Evolutionary conservation across 2,113 vertebrate species (phyloP).

Genomic region (Lasiurus borealis): DNA sequence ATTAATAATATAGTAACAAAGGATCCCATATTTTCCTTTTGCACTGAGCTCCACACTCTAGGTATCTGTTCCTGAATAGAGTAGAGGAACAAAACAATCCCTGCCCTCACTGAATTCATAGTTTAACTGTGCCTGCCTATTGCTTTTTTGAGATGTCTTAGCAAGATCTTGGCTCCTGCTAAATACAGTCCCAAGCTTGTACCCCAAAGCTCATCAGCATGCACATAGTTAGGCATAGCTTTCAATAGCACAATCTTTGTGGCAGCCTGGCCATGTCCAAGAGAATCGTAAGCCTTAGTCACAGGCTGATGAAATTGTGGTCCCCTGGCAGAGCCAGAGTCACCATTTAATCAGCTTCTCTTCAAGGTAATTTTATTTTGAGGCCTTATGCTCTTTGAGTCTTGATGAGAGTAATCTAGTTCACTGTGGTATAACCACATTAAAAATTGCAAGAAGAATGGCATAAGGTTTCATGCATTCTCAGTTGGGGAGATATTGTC

Average conservation of each 20-base stretch:
- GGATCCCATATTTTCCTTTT: not conserved
- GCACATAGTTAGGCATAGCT: not conserved
- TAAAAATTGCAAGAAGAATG: not conserved
- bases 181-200: not conserved
- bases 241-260: not conserved
- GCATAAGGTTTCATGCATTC: not conserved
- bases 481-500: not conserved
- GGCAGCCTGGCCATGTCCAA: no score
- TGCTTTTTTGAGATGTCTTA: not conserved
- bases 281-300: not conserved
- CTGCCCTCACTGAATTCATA: not conserved
- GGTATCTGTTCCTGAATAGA: not conserved
- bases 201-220: not conserved
- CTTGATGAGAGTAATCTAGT: not conserved
- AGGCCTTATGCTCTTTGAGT: not conserved
- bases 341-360: not conserved
- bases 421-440: not conserved
- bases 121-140: not conserved
- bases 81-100: not conserved
- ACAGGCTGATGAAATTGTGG: not conserved
- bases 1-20: not conserved
- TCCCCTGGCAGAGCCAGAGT: not conserved
- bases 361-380: not conserved
- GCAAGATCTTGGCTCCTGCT: not conserved
- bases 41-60: no score